Conservation (phyloP, 2,888 invertebrate species). For the Mantis religiosa region DNA sequence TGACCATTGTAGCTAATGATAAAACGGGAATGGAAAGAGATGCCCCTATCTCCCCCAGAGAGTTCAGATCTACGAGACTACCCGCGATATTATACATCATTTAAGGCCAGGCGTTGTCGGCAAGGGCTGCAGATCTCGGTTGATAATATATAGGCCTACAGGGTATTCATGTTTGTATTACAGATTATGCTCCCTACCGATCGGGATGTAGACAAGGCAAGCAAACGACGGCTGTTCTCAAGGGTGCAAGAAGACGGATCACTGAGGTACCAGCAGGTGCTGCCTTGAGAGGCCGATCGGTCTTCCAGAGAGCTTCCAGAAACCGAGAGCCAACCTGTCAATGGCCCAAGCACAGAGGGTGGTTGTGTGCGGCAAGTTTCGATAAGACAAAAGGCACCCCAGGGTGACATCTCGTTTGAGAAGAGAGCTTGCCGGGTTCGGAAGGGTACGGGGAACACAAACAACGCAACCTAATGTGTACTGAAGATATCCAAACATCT, state of each 20-base stretch:
- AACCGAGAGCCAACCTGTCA: slow-evolving; percentile 18
- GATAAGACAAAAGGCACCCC: slow-evolving; percentile 24
- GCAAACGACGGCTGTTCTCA: not conserved
- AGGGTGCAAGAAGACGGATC: slow-evolving; percentile 10
- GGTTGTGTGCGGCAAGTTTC: not conserved
- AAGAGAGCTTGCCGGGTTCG: not conserved
- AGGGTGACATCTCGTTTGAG: slow-evolving; percentile 25
- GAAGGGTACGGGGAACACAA: not conserved
- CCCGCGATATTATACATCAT: not conserved
- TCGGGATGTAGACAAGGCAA: not conserved
- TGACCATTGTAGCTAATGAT: not conserved
- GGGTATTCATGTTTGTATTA: not conserved
- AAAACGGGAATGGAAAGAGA: not conserved
- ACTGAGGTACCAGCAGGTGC: slow-evolving; percentile 5
- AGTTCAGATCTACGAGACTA: not conserved
- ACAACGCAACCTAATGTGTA: not conserved
- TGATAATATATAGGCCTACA: not conserved
- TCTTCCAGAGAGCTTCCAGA: slow-evolving; percentile 4
- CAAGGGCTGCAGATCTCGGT: not conserved
- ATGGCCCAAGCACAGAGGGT: not conserved
- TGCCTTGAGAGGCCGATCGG: slow-evolving; percentile 22
- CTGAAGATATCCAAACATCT: not conserved
- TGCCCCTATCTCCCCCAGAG: not conserved
- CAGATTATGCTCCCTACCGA: not conserved
- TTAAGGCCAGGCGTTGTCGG: not conserved